Conservation (phyloP, 2,113 vertebrate species). For the Epinephelus fuscoguttatus region DNA sequence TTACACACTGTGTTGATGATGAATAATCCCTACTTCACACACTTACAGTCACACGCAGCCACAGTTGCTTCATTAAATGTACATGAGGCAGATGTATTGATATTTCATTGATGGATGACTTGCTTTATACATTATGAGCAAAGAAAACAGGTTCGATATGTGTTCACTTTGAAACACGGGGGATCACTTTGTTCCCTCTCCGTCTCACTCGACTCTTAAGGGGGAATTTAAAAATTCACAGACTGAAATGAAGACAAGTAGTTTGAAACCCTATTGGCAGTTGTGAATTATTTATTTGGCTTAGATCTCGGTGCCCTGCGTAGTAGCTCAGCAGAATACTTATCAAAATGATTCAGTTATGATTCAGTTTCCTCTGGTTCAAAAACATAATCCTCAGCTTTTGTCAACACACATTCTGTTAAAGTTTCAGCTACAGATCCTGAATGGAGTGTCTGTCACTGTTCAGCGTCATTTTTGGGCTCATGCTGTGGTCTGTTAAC, state of each 20-base stretch:
- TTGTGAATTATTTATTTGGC: slow-evolving; percentile 71
- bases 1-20: neutral
- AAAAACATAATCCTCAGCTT: slow-evolving; percentile 22
- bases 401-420: slow-evolving; percentile 1
- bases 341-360: slow-evolving; percentile 53
- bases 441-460: neutral
- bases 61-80: slow-evolving; percentile 16
- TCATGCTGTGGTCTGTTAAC: neutral
- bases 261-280: slow-evolving; percentile 59
- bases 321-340: slow-evolving; percentile 60
- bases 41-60: neutral
- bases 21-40: neutral
- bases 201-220: slow-evolving; percentile 18
- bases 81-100: slow-evolving; percentile 7
- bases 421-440: neutral
- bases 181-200: slow-evolving; percentile 17
- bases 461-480: slow-evolving; percentile 5
- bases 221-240: slow-evolving; percentile 49
- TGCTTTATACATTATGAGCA: slow-evolving; percentile 10
- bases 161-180: slow-evolving; percentile 30
- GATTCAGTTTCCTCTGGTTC: slow-evolving; percentile 33
- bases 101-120: slow-evolving; percentile 42
- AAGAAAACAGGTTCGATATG: slow-evolving; percentile 10
- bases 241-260: slow-evolving; percentile 68
- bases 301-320: slow-evolving; percentile 27